Evolutionary conservation across 1,140 invertebrate genomes (phyloP), one percentile per base, ranked within the genome.

Genomic region (Rhagoletis zephyria): DNA sequence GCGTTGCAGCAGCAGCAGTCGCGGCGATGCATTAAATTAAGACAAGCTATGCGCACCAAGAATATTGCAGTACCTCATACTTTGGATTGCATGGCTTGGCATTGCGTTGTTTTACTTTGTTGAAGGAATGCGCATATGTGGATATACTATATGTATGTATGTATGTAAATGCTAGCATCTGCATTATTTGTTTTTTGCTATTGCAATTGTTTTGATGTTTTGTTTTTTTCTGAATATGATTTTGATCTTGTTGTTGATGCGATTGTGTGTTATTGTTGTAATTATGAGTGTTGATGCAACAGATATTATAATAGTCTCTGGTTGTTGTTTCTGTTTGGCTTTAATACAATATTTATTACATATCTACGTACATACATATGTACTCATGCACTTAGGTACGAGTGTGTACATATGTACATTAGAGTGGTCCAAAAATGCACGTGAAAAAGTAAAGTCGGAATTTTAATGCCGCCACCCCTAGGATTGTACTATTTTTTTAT

Each of bases 171-270:
- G 64, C 0, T 9, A 67, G 9, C 64, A n/a, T 12, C 0, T 67
- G 67, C 65, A 67, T 12, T 42, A 40, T 42, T 67, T 67, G 59
- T 60, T 60, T 60, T 74, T 74, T 74, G 42, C 45, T 74, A n/a
- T 74, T 74, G 42, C 40, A 42, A n/a, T 74, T 74, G 42, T 16
- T 40, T 74, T 74, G 30, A 30, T 10, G 42, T 16, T 12, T n/a
- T 30, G 30, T 30, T 16, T 45, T 74, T 74, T 40, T 74, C 12
- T 74, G 40, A 74, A 45, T 45, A 45, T 74, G 42, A 74, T 74
- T 74, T 74, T 74, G 67, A 74, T 74, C 67, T 74, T 74, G 42
- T 74, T 74, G 42, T 48, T 74, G 67, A 74, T 74, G 40, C 12
- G 42, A 74, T 45, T 74, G 45, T 74, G 16, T 42, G 7, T 74